Conservation (phyloP, 2,797 vertebrate genomes). For the Poliocrania exsul region DNA sequence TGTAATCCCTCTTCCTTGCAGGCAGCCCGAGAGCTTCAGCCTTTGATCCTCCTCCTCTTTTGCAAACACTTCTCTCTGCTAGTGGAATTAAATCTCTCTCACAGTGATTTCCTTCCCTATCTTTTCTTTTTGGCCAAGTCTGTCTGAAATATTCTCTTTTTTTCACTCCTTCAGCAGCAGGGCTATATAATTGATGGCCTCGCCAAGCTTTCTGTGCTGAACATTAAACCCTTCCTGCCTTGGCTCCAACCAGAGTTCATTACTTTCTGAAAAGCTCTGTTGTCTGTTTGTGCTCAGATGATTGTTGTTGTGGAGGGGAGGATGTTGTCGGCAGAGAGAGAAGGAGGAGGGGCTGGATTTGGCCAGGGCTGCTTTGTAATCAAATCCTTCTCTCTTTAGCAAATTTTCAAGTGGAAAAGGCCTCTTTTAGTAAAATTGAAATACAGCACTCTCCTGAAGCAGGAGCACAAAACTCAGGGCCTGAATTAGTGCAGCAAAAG, state of each 20-base stretch:
- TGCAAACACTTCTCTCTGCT: conserved; percentile 52
- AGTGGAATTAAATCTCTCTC: conserved; percentile 60
- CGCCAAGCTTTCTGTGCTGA: conserved; percentile 52
- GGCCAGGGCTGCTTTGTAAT: conserved; percentile 32
- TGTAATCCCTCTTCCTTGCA: neutral
- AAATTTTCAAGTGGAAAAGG: conserved; percentile 36
- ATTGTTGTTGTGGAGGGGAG: conserved; percentile 73
- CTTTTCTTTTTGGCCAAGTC: conserved; percentile 60
- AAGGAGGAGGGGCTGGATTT: conserved; percentile 53
- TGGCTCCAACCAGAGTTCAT: conserved; percentile 74
- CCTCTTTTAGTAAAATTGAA: conserved; percentile 27
- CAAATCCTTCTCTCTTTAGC: conserved; percentile 32
- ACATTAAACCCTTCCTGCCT: conserved; percentile 73
- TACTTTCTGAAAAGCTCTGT: conserved; percentile 78
- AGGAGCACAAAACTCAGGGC: neutral
- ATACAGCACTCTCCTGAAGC: neutral
- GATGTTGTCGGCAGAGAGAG: conserved; percentile 56
- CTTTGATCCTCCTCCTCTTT: conserved; percentile 41
- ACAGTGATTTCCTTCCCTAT: conserved; percentile 63
- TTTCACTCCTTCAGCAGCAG: conserved; percentile 60
- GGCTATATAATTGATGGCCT: conserved; percentile 77
- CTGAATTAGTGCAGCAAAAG: neutral
- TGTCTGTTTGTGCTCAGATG: conserved; percentile 76
- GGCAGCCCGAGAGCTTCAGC: neutral
- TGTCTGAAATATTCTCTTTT: conserved; percentile 66